phyloP scores from a whole-genome alignment of 2,888 invertebrate species.

The Agriopis aurantiaria region DNA sequence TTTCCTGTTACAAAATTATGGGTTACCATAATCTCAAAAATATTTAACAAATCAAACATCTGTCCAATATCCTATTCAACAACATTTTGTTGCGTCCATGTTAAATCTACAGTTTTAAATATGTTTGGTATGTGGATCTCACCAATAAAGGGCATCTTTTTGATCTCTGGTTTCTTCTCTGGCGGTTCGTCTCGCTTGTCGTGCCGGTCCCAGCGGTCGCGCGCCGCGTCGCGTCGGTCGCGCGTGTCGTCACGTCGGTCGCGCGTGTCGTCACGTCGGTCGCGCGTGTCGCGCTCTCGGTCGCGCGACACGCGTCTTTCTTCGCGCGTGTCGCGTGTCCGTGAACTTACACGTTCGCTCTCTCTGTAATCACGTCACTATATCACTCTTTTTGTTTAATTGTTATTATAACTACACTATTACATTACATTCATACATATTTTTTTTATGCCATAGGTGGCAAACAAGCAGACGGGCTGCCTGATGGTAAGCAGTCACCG shows the following conservation, averaged over 20 bases:
- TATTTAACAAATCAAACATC: too few relatives aligned
- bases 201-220: conserved; percentile 32
- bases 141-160: conserved; percentile 94
- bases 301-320: conserved; percentile 1
- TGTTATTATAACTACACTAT: too few relatives aligned
- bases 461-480: too few relatives aligned
- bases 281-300: conserved; percentile 5
- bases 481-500: too few relatives aligned
- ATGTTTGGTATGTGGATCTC: conserved; percentile 26
- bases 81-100: too few relatives aligned
- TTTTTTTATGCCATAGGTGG: too few relatives aligned
- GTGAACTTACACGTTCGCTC: conserved; percentile 10
- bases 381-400: too few relatives aligned
- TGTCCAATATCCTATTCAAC: too few relatives aligned
- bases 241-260: conserved; percentile 16
- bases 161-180: conserved; percentile 82
- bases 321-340: conserved; percentile 13
- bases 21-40: too few relatives aligned
- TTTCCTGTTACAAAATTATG: too few relatives aligned
- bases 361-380: conserved; percentile 11
- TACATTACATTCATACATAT: too few relatives aligned
- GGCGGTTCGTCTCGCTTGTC: conserved; percentile 36
- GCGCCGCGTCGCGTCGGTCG: conserved; percentile 22
- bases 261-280: conserved; percentile 29
- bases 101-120: too few relatives aligned